Percentiles rank a stretch among this genome's conserved stretches.
phyloP scores from a whole-genome alignment of 2,888 invertebrate genomes.

The Hemaris fuciformis region DNA sequence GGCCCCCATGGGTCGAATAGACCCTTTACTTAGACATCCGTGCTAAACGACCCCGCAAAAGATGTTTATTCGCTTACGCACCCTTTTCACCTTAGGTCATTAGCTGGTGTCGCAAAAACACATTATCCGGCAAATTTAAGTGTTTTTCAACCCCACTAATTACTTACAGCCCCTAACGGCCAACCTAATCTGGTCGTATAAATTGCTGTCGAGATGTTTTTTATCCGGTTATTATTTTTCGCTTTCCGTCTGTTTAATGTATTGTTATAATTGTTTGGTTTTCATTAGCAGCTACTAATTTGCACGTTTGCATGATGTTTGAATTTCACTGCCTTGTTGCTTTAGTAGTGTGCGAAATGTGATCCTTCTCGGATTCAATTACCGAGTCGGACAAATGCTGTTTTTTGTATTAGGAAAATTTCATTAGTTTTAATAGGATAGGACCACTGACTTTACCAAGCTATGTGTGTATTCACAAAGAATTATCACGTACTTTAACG shows the following conservation, averaged over 20 bases:
- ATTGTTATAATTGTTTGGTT: neutral
- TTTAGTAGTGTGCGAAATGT: too few relatives aligned
- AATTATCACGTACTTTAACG: too few relatives aligned
- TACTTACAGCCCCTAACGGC: constrained; percentile 53
- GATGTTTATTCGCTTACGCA: constrained; percentile 47
- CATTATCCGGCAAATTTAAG: constrained; percentile 59
- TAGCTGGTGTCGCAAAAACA: constrained; percentile 56
- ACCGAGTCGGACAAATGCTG: too few relatives aligned
- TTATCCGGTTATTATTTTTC: constrained; percentile 6
- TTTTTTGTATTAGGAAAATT: too few relatives aligned
- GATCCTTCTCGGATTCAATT: too few relatives aligned
- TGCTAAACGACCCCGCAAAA: constrained; percentile 38
- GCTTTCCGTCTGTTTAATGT: neutral
- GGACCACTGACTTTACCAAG: too few relatives aligned
- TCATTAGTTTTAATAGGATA: too few relatives aligned
- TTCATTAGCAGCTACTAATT: neutral
- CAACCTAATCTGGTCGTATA: constrained; percentile 48
- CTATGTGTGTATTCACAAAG: too few relatives aligned
- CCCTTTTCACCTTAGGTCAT: constrained; percentile 48
- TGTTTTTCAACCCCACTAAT: constrained; percentile 65
- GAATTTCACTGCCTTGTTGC: too few relatives aligned
- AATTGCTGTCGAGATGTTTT: constrained; percentile 24
- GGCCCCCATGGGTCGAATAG: constrained; percentile 23
- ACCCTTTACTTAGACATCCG: constrained; percentile 17
- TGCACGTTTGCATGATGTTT: neutral